Conservation (phyloP, 2,797 vertebrate species). For the Syngnathus acus region DNA sequence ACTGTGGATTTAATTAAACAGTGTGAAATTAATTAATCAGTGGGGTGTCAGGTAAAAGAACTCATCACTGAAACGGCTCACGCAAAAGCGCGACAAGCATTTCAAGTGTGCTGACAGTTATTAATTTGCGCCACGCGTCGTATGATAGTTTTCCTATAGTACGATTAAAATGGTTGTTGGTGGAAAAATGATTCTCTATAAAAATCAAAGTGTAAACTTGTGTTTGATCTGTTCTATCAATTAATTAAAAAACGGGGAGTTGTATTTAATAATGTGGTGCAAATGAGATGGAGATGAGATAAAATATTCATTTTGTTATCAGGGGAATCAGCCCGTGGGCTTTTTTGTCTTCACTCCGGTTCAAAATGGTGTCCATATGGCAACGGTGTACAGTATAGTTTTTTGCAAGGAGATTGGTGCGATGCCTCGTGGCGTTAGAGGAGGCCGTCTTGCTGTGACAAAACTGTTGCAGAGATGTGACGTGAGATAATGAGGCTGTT, state of each 20-base stretch:
- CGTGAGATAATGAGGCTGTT: constrained; percentile 76
- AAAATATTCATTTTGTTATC: constrained; percentile 78
- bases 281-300: constrained; percentile 82
- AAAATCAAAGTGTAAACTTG: constrained; percentile 74
- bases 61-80: constrained; percentile 57
- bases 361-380: constrained; percentile 76
- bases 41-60: constrained; percentile 64
- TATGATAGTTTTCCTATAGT: constrained; percentile 50
- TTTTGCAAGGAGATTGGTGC: constrained; percentile 60
- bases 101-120: constrained; percentile 60
- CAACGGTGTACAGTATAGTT: constrained; percentile 72
- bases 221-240: constrained; percentile 78
- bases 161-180: constrained; percentile 23
- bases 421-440: constrained; percentile 69
- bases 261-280: constrained; percentile 75
- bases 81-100: constrained; percentile 57
- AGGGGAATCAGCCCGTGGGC: constrained; percentile 73
- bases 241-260: constrained; percentile 71
- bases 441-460: constrained; percentile 64
- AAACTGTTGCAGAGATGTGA: constrained; percentile 69
- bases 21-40: constrained; percentile 75
- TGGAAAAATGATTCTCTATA: constrained; percentile 47
- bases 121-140: constrained; percentile 60
- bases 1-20: constrained; percentile 76
- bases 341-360: constrained; percentile 65